Conservation (phyloP, 2,113 vertebrate genomes). For the Mirounga angustirostris region DNA sequence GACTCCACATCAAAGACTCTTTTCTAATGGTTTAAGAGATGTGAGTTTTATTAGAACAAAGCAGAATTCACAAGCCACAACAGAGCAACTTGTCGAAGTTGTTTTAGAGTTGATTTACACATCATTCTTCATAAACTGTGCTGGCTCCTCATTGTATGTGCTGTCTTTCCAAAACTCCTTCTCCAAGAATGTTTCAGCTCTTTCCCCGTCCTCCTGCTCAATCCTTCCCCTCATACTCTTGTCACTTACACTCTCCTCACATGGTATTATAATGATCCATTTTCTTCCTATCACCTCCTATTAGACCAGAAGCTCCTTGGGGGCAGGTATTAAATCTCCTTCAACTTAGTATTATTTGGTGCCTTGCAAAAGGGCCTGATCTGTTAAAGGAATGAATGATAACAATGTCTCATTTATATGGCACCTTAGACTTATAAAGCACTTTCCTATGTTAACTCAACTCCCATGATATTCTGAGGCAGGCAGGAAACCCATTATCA, state of each 20-base stretch:
- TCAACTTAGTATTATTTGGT: slow-evolving; percentile 31
- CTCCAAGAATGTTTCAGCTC: background rate
- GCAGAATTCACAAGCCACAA: slow-evolving; percentile 62
- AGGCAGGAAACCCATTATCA: background rate
- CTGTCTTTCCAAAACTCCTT: background rate
- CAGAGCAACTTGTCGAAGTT: slow-evolving; percentile 62
- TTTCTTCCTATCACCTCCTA: slow-evolving; percentile 15
- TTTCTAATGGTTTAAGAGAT: slow-evolving; percentile 67
- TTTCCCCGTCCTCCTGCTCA: background rate
- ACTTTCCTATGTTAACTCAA: slow-evolving; percentile 42
- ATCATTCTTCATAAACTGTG: slow-evolving; percentile 36
- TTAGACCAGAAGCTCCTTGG: slow-evolving; percentile 2
- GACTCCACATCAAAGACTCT: slow-evolving; percentile 59
- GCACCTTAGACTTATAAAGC: background rate
- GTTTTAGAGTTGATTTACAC: slow-evolving; percentile 64
- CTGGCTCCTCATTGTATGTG: background rate
- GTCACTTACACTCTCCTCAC: background rate
- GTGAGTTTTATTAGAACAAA: slow-evolving; percentile 67
- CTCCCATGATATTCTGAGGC: background rate
- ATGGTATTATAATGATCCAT: background rate
- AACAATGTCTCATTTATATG: background rate
- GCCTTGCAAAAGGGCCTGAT: slow-evolving; percentile 6
- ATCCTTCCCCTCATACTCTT: background rate
- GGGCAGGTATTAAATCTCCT: background rate
- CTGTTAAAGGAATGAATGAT: slow-evolving; percentile 35